Evolutionary conservation across 2,888 invertebrate genomes (phyloP), one percentile per base, ranked within the genome.

Genomic region (Drosophila neotestacea): DNA sequence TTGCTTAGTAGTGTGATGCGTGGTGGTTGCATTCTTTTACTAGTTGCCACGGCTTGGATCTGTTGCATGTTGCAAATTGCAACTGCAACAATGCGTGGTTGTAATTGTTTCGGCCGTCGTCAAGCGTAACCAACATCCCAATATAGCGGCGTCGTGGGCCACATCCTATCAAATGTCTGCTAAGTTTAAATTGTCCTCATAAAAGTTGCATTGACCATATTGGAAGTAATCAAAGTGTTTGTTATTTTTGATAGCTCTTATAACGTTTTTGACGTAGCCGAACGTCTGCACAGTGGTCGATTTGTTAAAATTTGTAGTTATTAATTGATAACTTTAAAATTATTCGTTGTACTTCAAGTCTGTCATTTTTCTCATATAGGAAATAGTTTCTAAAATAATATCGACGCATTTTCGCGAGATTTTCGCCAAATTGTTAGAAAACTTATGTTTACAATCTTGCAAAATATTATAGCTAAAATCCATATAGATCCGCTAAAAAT

Each of bases 51-150:
- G 39, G 70, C 34, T 52, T 62, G 65, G 44, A 62, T 77, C 62
- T 84, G 85, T 87, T 85, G 87, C 84, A 86, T 86, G 85, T 84
- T 77, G 81, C 81, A 84, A 84, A 86, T 81, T 73, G 72, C 67
- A 70, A 27, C 62, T 42, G 30, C 52, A 39, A 7, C 38, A 59
- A 38, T 30, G 68, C 60, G 28, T 41, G 47, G 42, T 55, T 67
- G 68, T 71, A 82, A 77, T 73, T 76, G 77, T 74, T 77, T 70
- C 39, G 59, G 62, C 51, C 58, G 73, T 81, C 68, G 58, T 47
- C 73, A 81, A 81, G 87, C 87, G 85, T 85, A 87, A 84, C 87
- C 84, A 74, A 62, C 64, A 61, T 73, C 59, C 68, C 78, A 72
- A 65, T 73, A 42, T 61, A 59, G 62, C 79, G 78, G 58, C 79